phyloP scores from a whole-genome alignment of 2,888 invertebrate genomes.

The Aspidapion aeneum region DNA sequence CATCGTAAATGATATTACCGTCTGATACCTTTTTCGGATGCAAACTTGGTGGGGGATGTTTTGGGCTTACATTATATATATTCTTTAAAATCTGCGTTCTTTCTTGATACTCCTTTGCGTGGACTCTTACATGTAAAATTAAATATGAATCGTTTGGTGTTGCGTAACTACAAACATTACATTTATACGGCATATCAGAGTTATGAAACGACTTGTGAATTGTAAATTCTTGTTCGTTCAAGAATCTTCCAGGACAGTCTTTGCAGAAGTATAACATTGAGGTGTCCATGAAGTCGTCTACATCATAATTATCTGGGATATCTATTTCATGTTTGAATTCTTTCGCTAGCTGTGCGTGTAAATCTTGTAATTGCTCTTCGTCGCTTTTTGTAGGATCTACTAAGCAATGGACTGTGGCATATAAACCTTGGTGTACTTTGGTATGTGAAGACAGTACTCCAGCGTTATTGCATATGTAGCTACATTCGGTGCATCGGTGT shows the following conservation, averaged over 20 bases:
- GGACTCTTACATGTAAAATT: slow-evolving; percentile 64
- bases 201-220: slow-evolving; percentile 72
- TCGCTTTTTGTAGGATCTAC: slow-evolving; percentile 64
- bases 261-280: slow-evolving; percentile 65
- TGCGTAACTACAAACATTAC: slow-evolving; percentile 74
- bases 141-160: slow-evolving; percentile 68
- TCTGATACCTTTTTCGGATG: slow-evolving; percentile 46
- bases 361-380: slow-evolving; percentile 60
- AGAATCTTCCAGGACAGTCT: slow-evolving; percentile 81
- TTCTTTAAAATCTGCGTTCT: slow-evolving; percentile 66
- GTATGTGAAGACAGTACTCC: slow-evolving; percentile 67
- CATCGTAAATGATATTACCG: slow-evolving; percentile 50
- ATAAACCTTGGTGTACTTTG: slow-evolving; percentile 69
- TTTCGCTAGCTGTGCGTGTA: slow-evolving; percentile 36
- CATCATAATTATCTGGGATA: slow-evolving; percentile 16
- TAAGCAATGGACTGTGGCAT: slow-evolving; percentile 68
- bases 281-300: slow-evolving; percentile 23
- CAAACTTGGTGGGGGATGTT: slow-evolving; percentile 61
- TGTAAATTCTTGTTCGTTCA: slow-evolving; percentile 68
- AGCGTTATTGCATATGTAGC: slow-evolving; percentile 72
- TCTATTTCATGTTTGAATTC: slow-evolving; percentile 5
- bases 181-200: slow-evolving; percentile 60
- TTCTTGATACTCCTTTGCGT: slow-evolving; percentile 75
- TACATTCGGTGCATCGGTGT: slow-evolving; percentile 72
- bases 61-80: slow-evolving; percentile 60